Evolutionary conservation across 2,113 vertebrate species (phyloP).

Genomic region (Dicrurus megarhynchus): DNA sequence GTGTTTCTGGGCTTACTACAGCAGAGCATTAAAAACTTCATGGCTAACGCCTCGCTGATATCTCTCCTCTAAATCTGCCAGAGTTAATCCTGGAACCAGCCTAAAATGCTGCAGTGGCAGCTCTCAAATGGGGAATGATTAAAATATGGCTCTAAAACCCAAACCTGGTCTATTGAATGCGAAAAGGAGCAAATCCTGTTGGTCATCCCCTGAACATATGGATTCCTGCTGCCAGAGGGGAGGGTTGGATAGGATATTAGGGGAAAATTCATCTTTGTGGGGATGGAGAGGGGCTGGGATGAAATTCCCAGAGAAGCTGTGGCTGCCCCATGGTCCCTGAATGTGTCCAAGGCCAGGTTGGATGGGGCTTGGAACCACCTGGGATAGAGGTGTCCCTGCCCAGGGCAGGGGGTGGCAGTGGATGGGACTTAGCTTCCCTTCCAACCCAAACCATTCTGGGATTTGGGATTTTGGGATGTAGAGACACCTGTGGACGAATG

Average conservation of each 20-base stretch:
- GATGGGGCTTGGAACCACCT: not conserved
- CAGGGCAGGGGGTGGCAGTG: not conserved
- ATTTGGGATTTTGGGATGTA: too few species aligned
- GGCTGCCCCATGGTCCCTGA: not conserved
- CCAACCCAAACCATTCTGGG: too few species aligned
- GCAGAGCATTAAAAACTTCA: not conserved
- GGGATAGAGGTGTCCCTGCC: not conserved
- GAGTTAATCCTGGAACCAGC: not conserved
- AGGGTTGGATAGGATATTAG: too few species aligned
- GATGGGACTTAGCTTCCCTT: too few species aligned
- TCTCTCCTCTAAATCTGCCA: not conserved
- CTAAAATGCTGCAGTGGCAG: not conserved
- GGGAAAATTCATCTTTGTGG: not conserved
- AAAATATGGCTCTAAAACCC: not conserved
- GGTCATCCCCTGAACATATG: not conserved
- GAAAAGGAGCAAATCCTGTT: not conserved
- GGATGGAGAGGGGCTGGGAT: not conserved
- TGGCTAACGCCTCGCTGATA: not conserved
- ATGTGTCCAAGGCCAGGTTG: not conserved
- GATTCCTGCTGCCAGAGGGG: not conserved
- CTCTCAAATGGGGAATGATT: not conserved
- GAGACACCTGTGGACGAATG: too few species aligned
- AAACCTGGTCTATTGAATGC: accelerated
- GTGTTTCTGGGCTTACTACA: not conserved
- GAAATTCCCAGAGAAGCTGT: not conserved